Percentiles rank a stretch among this genome's conserved stretches.
These are phyloP conservation scores for Ridgeia piscesae DNA, from an alignment of 1,140 invertebrate species.

Conservation along the genomic window DNA sequence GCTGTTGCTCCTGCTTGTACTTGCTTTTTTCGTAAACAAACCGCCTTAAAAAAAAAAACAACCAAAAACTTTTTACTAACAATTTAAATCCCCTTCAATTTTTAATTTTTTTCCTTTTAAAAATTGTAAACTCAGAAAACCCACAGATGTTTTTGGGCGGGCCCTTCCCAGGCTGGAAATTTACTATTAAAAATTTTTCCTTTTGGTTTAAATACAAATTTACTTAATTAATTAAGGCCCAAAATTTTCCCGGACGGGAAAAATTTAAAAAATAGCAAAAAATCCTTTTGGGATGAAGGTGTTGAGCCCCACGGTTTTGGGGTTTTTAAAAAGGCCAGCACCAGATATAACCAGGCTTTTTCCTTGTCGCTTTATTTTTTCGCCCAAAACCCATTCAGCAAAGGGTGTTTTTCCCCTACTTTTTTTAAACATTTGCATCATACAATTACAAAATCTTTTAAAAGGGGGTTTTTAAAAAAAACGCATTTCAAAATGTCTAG, in stretches of 20 bases:
- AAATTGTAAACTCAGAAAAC: too few relatives aligned
- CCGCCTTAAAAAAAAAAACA: too few relatives aligned
- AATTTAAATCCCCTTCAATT: too few relatives aligned
- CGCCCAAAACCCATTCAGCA: conserved; percentile 65
- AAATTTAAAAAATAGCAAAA: background rate
- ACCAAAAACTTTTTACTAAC: too few relatives aligned
- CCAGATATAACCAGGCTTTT: conserved; percentile 99
- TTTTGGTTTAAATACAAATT: too few relatives aligned
- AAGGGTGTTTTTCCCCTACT: background rate
- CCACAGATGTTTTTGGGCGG: background rate
- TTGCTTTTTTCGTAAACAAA: background rate
- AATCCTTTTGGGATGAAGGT: background rate
- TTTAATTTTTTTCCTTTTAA: too few relatives aligned
- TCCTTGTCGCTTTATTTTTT: conserved; percentile 97
- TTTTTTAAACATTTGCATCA: background rate
- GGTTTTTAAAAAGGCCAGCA: conserved; percentile 70
- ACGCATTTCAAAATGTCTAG: background rate
- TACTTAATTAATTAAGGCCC: too few relatives aligned
- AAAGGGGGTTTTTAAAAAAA: too few relatives aligned
- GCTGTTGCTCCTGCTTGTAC: too few relatives aligned
- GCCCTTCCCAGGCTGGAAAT: background rate
- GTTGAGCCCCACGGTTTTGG: background rate
- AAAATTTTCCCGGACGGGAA: background rate
- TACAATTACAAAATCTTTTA: too few relatives aligned
- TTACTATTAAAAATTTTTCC: background rate